A percentile compares a stretch with the other conserved stretches of the same genome.
These are phyloP conservation scores for Phrynocephalus vlangalii DNA, from an alignment of 2,797 vertebrate genomes.

Conservation along the genomic window DNA sequence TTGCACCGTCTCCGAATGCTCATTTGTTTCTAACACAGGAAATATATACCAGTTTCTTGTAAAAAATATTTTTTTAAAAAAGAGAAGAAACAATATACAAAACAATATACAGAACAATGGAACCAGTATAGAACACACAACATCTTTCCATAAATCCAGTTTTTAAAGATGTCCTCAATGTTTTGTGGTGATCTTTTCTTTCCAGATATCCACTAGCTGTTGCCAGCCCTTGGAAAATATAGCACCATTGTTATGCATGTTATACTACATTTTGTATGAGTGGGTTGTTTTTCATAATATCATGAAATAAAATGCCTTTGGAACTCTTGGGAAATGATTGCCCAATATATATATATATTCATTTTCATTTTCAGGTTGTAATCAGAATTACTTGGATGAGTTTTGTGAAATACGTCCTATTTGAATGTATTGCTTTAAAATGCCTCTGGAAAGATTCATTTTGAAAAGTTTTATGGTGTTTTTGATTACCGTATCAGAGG, in stretches of 20 bases:
- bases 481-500: slow-evolving; percentile 38
- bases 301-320: slow-evolving; percentile 46
- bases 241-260: slow-evolving; percentile 37
- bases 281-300: slow-evolving; percentile 58
- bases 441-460: neutral
- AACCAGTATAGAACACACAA: too few relatives aligned
- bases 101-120: too few relatives aligned
- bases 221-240: slow-evolving; percentile 51
- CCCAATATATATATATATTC: slow-evolving; percentile 38
- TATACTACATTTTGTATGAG: slow-evolving; percentile 36
- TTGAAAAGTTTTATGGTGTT: slow-evolving; percentile 4
- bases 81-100: too few relatives aligned
- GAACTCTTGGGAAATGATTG: slow-evolving; percentile 25
- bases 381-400: slow-evolving; percentile 38
- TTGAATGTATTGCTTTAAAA: neutral
- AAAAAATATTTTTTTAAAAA: too few relatives aligned
- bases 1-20: neutral
- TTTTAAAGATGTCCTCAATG: slow-evolving; percentile 44
- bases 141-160: neutral
- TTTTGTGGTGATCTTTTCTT: slow-evolving; percentile 45
- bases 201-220: slow-evolving; percentile 46
- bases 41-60: neutral
- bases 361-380: slow-evolving; percentile 21
- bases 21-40: slow-evolving; percentile 13
- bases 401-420: neutral